Evolutionary conservation across 1,140 invertebrate species (phyloP), one percentile per base, ranked within the genome.

Genomic region (Trachymyrmex cornetzi): DNA sequence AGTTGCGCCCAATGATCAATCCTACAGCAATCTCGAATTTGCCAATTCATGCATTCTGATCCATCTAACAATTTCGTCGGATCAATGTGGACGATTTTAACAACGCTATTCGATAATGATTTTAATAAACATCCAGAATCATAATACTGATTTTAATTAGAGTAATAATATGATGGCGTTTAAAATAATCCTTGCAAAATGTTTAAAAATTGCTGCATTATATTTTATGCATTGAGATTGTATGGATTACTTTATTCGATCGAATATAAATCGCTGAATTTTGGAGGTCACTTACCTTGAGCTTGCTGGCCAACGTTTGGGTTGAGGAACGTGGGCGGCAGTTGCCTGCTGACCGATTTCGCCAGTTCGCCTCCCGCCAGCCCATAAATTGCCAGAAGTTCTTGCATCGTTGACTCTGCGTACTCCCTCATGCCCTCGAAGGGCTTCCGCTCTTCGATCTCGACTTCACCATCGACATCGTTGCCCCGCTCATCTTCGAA

Each of bases 381-480:
- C 1, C 96, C 96, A 90, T 96, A 97, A 86, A 97, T 96, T 72
- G 96, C 96, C 44, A 97, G 91, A 7, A 97, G 94, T 93, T 97
- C 96, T 89, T 97, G 96, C 96, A 97, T 96, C 22, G 96, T 96
- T 66, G 95, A 96, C 89, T 97, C 96, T 2, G 96, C 96, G 94
- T 96, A 97, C 90, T 97, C 96, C 82, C 95, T 95, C 93, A 97
- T 96, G 38, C 94, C 94, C 63, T 95, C 94, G 71, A 94, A 94
- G 3, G 95, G 94, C 74, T 93, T 94, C 50, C 91, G 92, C 77
- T 94, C 94, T 61, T 94, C 94, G 67, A 77, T 87, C 22, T 92
- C 91, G 34, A 48, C 57, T 19, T 92, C 90, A 11, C 86, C 87
- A 57, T 90, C 90, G 34, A 11, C 87, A n/a, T 94, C 92, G 69